Evolutionary conservation across 2,888 invertebrate genomes (phyloP), one percentile per base, ranked within the genome.

Genomic region (Polia nebulosa): DNA sequence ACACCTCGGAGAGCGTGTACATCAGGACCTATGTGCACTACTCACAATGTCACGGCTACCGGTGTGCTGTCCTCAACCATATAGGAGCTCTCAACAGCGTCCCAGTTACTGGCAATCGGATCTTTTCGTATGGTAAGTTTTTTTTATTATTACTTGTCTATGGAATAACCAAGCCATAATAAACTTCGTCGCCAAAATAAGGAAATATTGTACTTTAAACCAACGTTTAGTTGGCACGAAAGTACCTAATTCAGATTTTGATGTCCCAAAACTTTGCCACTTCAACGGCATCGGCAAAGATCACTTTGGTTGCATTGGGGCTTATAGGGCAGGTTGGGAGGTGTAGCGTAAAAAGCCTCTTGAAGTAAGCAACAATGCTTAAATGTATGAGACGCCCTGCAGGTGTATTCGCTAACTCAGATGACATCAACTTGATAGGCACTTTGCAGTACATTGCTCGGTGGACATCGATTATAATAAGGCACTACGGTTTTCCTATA

Each of bases 41-140:
- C 93, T 98, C 98, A 17, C 98, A 99, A 91, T 97, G 97, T 83
- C 97, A 98, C 90, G 99, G 99, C 1, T 99, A 98, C 94, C 96
- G 99, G 77, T 99, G 99, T 91, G 98, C 98, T 6, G 99, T 99
- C 32, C 96, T 99, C 80, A 99, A 99, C 95, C 99, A 99, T 91
- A 97, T 99, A 76, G 99, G 99, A 15, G 99, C 98, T 6, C 94
- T 99, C 60, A 96, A 97, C 81, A 97, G 98, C 90, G 98, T 99
- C 62, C 97, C 97, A 72, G 97, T 99, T 34, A 98, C 99, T 9
- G 97, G 98, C 60, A 97, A 97, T 45, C 96, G 99, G 84, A 98
- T 99, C 88, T 99, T 99, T 92, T 98, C 98, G 52, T 99, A 99
- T 90, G 99, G 99, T 98, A 95, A 95, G 96, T 34, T 22, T 25